Evolutionary conservation across 2,113 vertebrate species (phyloP).

Genomic region (Megaceryle maxima): DNA sequence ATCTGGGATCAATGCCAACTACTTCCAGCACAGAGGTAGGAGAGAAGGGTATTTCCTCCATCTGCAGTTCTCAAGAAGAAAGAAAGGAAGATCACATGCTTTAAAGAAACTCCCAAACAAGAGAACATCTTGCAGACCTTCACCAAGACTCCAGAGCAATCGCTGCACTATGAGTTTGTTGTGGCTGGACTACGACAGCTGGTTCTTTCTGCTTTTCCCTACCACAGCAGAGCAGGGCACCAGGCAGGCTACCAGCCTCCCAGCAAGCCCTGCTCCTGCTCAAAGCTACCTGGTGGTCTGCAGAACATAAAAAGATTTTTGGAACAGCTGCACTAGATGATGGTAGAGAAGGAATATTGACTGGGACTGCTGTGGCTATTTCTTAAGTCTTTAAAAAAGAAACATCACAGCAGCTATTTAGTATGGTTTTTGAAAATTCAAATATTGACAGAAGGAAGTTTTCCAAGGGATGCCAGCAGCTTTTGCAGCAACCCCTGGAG

Average conservation of each 20-base stretch:
- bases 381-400: slow-evolving; percentile 39
- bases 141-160: background rate
- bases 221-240: background rate
- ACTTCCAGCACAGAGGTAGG: background rate
- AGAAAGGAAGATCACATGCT: fast-evolving
- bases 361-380: slow-evolving; percentile 17
- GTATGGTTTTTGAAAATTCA: slow-evolving; percentile 34
- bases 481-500: slow-evolving; percentile 28
- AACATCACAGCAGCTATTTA: slow-evolving; percentile 39
- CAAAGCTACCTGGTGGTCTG: slow-evolving; percentile 42
- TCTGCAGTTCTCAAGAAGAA: background rate
- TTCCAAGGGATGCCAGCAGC: slow-evolving; percentile 47
- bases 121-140: background rate
- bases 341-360: slow-evolving; percentile 38
- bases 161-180: fast-evolving
- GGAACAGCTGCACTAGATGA: slow-evolving; percentile 27
- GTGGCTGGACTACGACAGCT: background rate
- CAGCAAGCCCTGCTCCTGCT: background rate
- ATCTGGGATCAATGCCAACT: background rate
- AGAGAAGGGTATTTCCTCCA: background rate
- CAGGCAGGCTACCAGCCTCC: background rate
- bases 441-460: slow-evolving; percentile 70
- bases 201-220: background rate
- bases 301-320: slow-evolving; percentile 10
- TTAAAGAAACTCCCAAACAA: background rate